Conservation (phyloP, 2,888 invertebrate species). For the Lymantria dispar region DNA sequence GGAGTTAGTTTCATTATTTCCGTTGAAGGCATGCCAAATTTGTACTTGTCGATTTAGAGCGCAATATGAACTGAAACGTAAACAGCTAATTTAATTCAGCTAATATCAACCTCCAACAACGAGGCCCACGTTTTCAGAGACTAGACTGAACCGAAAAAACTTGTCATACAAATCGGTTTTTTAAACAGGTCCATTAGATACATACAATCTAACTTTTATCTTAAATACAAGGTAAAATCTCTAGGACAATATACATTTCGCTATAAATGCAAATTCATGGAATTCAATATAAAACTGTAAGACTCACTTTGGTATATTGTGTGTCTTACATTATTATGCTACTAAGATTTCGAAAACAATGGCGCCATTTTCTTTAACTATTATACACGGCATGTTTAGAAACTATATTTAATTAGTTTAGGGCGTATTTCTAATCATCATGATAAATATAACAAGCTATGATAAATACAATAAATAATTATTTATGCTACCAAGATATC, state of each 20-base stretch:
- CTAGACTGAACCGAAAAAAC: constrained; percentile 73
- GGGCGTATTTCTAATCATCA: constrained; percentile 7
- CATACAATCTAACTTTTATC: constrained; percentile 48
- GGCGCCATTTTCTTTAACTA: background rate
- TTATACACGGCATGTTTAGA: constrained; percentile 17
- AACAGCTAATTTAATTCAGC: constrained; percentile 49
- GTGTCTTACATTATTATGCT: constrained; percentile 70
- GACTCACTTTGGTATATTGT: constrained; percentile 47
- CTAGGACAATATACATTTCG: constrained; percentile 80
- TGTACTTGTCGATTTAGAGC: constrained; percentile 74
- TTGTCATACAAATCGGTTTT: constrained; percentile 64
- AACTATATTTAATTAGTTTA: constrained; percentile 31
- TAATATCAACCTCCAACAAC: constrained; percentile 43
- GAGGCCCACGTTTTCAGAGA: constrained; percentile 54
- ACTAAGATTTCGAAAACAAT: constrained; percentile 63
- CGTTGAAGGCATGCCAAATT: constrained; percentile 67
- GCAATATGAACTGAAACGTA: constrained; percentile 54
- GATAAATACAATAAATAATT: too few relatives aligned
- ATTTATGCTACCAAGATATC: too few relatives aligned
- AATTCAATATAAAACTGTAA: constrained; percentile 77
- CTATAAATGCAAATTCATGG: constrained; percentile 83
- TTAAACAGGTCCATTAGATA: constrained; percentile 50
- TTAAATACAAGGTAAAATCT: constrained; percentile 79
- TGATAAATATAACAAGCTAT: background rate
- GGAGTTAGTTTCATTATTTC: constrained; percentile 38